Evolutionary conservation across 2,797 vertebrate species (phyloP), one percentile per base, ranked within the genome.

Genomic region (Hybognathus amarus): DNA sequence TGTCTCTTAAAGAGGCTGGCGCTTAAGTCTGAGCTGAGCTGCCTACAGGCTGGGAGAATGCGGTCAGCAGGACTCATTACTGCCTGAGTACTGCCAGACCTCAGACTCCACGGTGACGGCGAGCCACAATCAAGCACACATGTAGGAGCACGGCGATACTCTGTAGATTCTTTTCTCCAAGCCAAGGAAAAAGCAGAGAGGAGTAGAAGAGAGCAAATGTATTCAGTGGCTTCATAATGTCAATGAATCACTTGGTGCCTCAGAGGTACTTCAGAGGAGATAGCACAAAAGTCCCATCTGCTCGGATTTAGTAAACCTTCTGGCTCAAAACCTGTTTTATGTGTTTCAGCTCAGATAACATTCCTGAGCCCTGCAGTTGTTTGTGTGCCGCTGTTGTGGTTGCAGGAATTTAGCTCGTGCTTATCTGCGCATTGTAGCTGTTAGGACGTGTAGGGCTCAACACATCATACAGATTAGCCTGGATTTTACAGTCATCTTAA

Each of bases 21-120:
- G 70, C 67, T 33, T 30, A 42, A 75, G 76, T 80, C 70, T 68
- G 67, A 67, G 69, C 42, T 24, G 24, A 64, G 83, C 87, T 80
- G 86, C 83, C 85, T 88, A 83, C 90, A 87, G 75, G 87, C 86
- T 82, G 86, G 87, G 85, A 89, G 85, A 86, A 86, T 85, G 84
- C 69, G 87, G 89, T 88, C 83, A 88, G 84, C 87, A 83, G 82
- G 85, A 87, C 80, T 91, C 89, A 92, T 94, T 94, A 92, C 91
- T 86, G 91, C 92, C 89, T 83, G 64, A 91, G 83, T 91, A 88
- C 89, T 95, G 94, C 94, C 95, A 95, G 94, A 95, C 95, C 94
- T 95, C 94, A 95, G 94, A 92, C 94, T 95, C 95, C 94, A 88
- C 89, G 89, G 88, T 90, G 92, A 92, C 93, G 92, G 91, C 89